Evolutionary conservation across 2,113 vertebrate genomes (phyloP), one percentile per base, ranked within the genome.

Genomic region (Labeo rohita): DNA sequence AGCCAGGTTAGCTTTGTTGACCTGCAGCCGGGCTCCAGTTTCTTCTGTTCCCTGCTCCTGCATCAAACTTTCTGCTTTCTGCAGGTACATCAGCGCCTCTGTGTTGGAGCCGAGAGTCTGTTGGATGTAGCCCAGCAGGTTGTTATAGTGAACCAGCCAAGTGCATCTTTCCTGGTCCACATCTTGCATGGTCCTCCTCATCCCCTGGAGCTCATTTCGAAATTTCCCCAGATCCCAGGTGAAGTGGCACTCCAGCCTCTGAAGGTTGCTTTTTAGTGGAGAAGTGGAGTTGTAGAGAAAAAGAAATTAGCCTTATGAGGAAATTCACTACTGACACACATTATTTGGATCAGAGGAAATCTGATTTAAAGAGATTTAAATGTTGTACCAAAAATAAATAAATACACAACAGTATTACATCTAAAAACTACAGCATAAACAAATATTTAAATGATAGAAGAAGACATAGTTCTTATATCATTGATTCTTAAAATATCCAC

Each of bases 161-260:
- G 52, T 3, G 34, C 18, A 74, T 1, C 4, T n/a, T 18, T 73
- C 16, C 8, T 18, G 21, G 15, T 43, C 12, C 1, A 18, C 13
- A 36, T 74, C 16, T 21, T 49, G 4, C 73, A 49, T 49, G 1
- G 34, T 10, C 8, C 74, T 76, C n/a, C 21, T 74, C 13, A 75
- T 15, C 54, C 18, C 36, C 12, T 49, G 83, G 28, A 85, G 73
- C 23, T 34, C 23, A 49, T 65, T 47, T 76, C 54, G n/a, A 18
- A 39, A 34, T 52, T n/a, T 3, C 10, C 56, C 54, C 39, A 84
- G 83, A 47, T 47, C 49, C 83, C 83, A 85, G 56, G 73, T 85
- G 54, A 85, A 85, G 56, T 85, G 83, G 56, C 83, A 76, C n/a
- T 85, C 72, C 21, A 85, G 56, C 18, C 13, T 49, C 16, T 76